Percentiles rank a stretch among this genome's conserved stretches.
Conservation (phyloP, 2,888 invertebrate genomes). For the Allacma fusca region DNA sequence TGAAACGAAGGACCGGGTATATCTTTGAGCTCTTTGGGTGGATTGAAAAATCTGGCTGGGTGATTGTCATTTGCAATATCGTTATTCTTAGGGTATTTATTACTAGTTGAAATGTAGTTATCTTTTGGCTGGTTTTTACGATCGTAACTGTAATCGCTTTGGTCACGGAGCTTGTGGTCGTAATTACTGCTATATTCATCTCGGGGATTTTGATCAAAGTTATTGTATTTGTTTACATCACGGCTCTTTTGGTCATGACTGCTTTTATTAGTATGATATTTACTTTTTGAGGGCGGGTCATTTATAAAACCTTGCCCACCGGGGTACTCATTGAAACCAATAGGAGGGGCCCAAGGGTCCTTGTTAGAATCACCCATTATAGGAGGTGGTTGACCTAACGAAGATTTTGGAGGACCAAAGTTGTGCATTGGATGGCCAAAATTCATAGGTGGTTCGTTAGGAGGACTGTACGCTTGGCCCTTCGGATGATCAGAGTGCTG, state of each 20-base stretch:
- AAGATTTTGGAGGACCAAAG: conserved; percentile 46
- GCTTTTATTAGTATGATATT: no score
- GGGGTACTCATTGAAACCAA: conserved; percentile 14
- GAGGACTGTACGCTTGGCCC: no score
- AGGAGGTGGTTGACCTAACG: conserved; percentile 46
- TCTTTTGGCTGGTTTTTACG: no score
- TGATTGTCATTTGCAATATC: no score
- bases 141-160: no score
- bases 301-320: neutral
- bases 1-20: neutral
- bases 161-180: no score
- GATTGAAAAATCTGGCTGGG: no score
- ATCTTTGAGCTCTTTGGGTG: neutral
- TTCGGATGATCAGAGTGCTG: neutral
- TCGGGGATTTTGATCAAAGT: neutral
- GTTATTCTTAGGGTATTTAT: no score
- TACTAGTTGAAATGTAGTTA: no score
- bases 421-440: conserved; percentile 52
- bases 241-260: neutral
- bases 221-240: neutral
- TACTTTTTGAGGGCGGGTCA: neutral
- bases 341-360: conserved; percentile 28
- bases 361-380: conserved; percentile 31
- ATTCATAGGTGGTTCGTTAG: conserved; percentile 47
- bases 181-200: no score